phyloP scores from a whole-genome alignment of 2,797 vertebrate species.

The Malacoctenus gilli region DNA sequence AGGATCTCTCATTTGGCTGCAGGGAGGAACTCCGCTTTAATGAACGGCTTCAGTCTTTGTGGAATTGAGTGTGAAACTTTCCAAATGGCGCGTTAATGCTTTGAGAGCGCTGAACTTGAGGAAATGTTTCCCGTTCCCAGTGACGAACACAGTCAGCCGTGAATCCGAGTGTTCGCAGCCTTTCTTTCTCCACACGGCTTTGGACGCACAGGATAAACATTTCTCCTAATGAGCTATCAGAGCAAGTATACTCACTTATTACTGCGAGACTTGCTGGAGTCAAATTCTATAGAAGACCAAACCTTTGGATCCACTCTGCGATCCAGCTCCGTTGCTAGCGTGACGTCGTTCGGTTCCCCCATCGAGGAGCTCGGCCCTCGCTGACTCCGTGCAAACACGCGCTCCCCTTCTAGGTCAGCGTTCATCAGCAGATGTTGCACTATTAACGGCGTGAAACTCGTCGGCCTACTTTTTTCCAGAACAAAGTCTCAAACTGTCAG shows the following conservation, averaged over 20 bases:
- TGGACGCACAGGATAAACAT: too few relatives aligned
- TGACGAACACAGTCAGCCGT: too few relatives aligned
- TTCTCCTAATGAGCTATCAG: too few relatives aligned
- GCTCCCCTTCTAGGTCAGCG: slow-evolving; percentile 29
- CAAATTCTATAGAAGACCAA: too few relatives aligned
- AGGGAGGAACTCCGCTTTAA: slow-evolving; percentile 16
- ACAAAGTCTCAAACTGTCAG: background rate
- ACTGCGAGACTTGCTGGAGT: too few relatives aligned
- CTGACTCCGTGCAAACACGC: slow-evolving; percentile 27
- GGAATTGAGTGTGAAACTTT: slow-evolving; percentile 19
- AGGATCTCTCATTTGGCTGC: slow-evolving; percentile 34
- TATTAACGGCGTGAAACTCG: slow-evolving; percentile 19
- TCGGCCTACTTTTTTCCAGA: slow-evolving; percentile 40
- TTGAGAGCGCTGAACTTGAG: slow-evolving; percentile 8
- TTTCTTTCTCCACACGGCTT: too few relatives aligned
- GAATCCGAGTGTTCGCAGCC: too few relatives aligned
- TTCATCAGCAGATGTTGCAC: slow-evolving; percentile 41
- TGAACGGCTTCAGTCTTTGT: slow-evolving; percentile 29
- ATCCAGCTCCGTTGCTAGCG: background rate
- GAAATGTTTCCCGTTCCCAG: slow-evolving; percentile 22
- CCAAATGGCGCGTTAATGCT: slow-evolving; percentile 10
- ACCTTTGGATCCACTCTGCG: too few relatives aligned
- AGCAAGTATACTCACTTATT: too few relatives aligned
- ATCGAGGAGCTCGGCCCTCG: too few relatives aligned
- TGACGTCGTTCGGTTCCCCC: slow-evolving; percentile 7